Percentiles rank a stretch among this genome's conserved stretches.
phyloP scores from a whole-genome alignment of 2,113 vertebrate species.

The Melanotaenia duboulayi region DNA sequence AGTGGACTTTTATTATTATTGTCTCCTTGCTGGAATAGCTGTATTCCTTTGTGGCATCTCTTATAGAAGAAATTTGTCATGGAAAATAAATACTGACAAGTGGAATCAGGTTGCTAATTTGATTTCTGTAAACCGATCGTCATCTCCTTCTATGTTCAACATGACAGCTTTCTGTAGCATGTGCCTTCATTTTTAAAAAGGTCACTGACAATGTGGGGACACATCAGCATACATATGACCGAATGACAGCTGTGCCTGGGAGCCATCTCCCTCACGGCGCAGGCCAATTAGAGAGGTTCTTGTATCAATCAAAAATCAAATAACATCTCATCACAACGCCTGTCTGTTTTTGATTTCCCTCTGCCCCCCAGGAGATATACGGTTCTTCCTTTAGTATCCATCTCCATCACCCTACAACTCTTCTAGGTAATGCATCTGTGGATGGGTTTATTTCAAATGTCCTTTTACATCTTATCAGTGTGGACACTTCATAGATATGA shows the following conservation, averaged over 20 bases:
- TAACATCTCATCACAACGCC: conserved; percentile 76
- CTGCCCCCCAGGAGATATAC: conserved; percentile 24
- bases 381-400: conserved; percentile 39
- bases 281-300: conserved; percentile 73
- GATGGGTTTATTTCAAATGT: not conserved
- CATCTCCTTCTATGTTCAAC: conserved; percentile 46
- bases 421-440: not conserved
- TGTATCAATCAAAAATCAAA: conserved; percentile 80
- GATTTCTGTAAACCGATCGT: conserved; percentile 37
- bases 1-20: too few relatives aligned
- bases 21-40: not conserved
- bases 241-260: conserved; percentile 72
- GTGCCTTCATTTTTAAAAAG: conserved; percentile 70
- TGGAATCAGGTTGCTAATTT: conserved; percentile 42
- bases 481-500: conserved; percentile 7
- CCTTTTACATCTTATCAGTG: not conserved
- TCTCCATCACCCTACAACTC: conserved; percentile 33
- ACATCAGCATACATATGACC: conserved; percentile 64
- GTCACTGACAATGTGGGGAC: conserved; percentile 72
- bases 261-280: conserved; percentile 65
- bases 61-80: conserved; percentile 23
- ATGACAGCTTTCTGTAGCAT: conserved; percentile 55
- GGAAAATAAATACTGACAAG: conserved; percentile 50
- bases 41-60: conserved; percentile 32
- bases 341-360: conserved; percentile 59